Conservation (phyloP, 2,888 invertebrate species). For the Synergus japonicus region DNA sequence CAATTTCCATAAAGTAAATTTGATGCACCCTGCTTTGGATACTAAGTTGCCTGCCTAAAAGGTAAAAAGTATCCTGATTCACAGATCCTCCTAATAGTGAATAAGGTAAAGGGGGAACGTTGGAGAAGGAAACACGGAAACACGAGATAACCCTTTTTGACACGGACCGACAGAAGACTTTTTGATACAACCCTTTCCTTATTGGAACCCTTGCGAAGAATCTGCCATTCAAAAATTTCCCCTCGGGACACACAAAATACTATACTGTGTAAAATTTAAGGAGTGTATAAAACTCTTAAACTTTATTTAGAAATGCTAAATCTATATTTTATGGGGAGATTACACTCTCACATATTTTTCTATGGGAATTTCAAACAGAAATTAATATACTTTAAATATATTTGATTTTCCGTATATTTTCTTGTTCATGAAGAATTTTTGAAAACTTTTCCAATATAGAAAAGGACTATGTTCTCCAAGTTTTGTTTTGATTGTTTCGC, state of each 20-base stretch:
- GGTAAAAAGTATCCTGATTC: constrained; percentile 46
- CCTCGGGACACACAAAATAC: not conserved
- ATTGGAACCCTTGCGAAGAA: constrained; percentile 40
- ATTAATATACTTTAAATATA: not conserved
- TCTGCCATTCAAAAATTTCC: not conserved
- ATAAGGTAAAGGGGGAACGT: constrained; percentile 45
- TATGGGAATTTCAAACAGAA: not conserved
- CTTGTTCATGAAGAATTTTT: not conserved
- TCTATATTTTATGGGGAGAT: not conserved
- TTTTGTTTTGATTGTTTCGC: not conserved
- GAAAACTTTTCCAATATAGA: not conserved
- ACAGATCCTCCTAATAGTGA: constrained; percentile 53
- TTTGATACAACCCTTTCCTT: constrained; percentile 57
- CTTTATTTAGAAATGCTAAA: not conserved
- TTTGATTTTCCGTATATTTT: not conserved
- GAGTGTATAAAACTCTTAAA: not conserved
- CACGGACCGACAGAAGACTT: constrained; percentile 44
- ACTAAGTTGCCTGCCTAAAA: not conserved
- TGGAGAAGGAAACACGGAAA: constrained; percentile 53
- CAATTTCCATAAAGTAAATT: constrained; percentile 28
- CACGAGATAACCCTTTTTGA: constrained; percentile 62
- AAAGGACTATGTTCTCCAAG: not conserved
- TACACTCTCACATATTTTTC: not conserved
- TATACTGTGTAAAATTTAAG: constrained; percentile 10
- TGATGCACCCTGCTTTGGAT: not conserved